Base-by-base conservation (phyloP, 2,113 vertebrate genomes). In the Nothocercus julius region DNA sequence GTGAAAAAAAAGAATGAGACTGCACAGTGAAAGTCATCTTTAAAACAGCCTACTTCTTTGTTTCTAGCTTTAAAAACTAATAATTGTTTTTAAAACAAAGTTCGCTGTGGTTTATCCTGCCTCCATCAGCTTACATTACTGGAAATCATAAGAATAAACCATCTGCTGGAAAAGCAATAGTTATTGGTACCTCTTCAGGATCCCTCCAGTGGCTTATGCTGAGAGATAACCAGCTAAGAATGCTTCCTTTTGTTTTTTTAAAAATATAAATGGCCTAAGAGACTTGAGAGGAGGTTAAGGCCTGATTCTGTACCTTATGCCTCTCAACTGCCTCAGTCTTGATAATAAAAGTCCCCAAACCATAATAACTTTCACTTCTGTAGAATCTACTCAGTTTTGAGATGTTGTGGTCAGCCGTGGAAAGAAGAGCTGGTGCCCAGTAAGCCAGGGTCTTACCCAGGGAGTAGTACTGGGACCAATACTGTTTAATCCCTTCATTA, bases 1-100 rank as follows among this genome's bases (percentile, higher is more conserved):
- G 58, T 76, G 80, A 93, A 96, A 49, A 49, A 49, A 47, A 47
- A 97, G 92, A 97, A 93, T 44, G 53, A 18, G 21, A 73, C 87
- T 93, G 81, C 76, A 58, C 82, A 89, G 40, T 68, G 44, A 53
- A 76, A 77, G 28, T 62, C 5, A 51, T 27, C n/a, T 67, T 83
- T 61, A 34, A 74, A 90, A 51, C 4, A 36, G 3, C 5, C 20
- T 25, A 9, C 3, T 53, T 40, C 8, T 18, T 70, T 11, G 77
- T 63, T 74, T 53, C 18, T 77, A 32, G 19, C 22, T 3, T 63
- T 51, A 77, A 91, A 30, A 70, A 12, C 45, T 21, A 51, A 8
- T 14, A 40, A 7, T 70, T 3, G 3, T 42, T 76, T 62, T 13
- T 4, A 6, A 45, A 58, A 21, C 51, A 13, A 61, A 68, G 30